Evolutionary conservation across 2,113 vertebrate genomes (phyloP).

Genomic region (Burhinus oedicnemus): DNA sequence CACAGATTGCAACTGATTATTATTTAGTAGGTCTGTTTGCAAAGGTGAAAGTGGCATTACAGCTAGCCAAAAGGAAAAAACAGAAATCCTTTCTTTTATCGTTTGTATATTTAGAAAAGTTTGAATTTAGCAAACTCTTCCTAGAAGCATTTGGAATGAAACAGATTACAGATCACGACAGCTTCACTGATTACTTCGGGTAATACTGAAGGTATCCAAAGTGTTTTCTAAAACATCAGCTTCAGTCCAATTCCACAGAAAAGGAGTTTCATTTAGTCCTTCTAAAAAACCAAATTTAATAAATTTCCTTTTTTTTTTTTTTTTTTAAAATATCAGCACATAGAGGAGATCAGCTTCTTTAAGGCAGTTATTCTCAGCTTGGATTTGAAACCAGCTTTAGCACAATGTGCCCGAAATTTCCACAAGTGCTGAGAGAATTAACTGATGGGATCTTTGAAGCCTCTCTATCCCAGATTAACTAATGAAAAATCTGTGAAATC

Average conservation of each 20-base stretch:
- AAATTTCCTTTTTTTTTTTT: not conserved
- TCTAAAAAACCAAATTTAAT: too few species aligned
- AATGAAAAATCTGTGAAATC: constrained; percentile 80
- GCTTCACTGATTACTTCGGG: not conserved
- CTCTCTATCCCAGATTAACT: constrained; percentile 78
- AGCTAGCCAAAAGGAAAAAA: constrained; percentile 53
- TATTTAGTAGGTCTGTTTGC: constrained; percentile 78
- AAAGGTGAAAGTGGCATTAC: constrained; percentile 76
- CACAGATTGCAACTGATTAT: constrained; percentile 71
- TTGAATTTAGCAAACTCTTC: not conserved
- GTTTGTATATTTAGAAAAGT: not conserved
- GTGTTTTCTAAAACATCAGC: constrained; percentile 24
- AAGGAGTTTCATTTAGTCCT: not conserved
- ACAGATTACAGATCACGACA: not conserved
- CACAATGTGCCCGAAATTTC: constrained; percentile 74
- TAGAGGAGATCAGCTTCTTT: constrained; percentile 31
- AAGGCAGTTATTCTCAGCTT: constrained; percentile 61
- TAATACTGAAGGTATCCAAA: not conserved
- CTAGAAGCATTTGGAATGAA: constrained; percentile 32
- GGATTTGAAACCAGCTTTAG: constrained; percentile 78
- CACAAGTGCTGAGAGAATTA: constrained; percentile 74
- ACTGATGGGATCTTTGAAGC: constrained; percentile 79
- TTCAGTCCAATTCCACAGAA: not conserved
- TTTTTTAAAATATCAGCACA: constrained; percentile 12
- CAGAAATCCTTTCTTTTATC: not conserved